Percentiles rank a stretch among this genome's conserved stretches.
Evolutionary conservation across 2,113 vertebrate species (phyloP).

Genomic region (Gila orcuttii): DNA sequence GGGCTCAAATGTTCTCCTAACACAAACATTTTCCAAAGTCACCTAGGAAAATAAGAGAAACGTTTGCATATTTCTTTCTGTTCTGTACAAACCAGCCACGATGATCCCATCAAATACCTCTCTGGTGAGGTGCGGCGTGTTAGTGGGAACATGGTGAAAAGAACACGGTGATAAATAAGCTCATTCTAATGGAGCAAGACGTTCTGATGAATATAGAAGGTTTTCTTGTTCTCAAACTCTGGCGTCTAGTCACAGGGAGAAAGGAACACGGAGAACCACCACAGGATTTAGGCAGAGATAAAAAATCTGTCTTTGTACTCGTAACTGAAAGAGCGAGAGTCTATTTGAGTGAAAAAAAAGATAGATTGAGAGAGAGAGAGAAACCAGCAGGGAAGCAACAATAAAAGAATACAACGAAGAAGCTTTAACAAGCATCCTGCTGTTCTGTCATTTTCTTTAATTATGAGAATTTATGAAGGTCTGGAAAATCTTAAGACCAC

Average conservation of each 20-base stretch:
- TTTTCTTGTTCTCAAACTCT: slow-evolving; percentile 2
- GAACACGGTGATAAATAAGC: slow-evolving; percentile 26
- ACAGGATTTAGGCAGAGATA: neutral
- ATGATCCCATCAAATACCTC: slow-evolving; percentile 26
- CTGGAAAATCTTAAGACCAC: neutral
- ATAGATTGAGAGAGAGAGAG: slow-evolving; percentile 3
- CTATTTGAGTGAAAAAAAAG: neutral
- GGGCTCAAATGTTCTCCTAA: slow-evolving; percentile 38
- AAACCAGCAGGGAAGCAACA: neutral
- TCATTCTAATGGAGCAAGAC: slow-evolving; percentile 33
- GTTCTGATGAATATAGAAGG: slow-evolving; percentile 43
- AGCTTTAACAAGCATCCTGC: slow-evolving; percentile 13
- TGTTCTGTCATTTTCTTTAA: slow-evolving; percentile 2
- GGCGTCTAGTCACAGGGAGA: slow-evolving; percentile 7
- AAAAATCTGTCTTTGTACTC: neutral
- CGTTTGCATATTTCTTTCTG: slow-evolving; percentile 20
- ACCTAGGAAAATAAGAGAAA: slow-evolving; percentile 5
- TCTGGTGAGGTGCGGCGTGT: slow-evolving; percentile 25
- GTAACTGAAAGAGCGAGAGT: neutral
- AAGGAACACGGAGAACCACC: slow-evolving; percentile 48
- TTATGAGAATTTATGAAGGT: neutral
- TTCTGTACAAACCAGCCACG: slow-evolving; percentile 14
- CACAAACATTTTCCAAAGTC: slow-evolving; percentile 20
- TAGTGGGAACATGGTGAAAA: slow-evolving; percentile 34
- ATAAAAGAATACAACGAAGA: neutral